Percentiles rank a stretch among this genome's conserved stretches.
Conservation (phyloP, 2,797 vertebrate species). For the Odontamblyopus rebecca region DNA sequence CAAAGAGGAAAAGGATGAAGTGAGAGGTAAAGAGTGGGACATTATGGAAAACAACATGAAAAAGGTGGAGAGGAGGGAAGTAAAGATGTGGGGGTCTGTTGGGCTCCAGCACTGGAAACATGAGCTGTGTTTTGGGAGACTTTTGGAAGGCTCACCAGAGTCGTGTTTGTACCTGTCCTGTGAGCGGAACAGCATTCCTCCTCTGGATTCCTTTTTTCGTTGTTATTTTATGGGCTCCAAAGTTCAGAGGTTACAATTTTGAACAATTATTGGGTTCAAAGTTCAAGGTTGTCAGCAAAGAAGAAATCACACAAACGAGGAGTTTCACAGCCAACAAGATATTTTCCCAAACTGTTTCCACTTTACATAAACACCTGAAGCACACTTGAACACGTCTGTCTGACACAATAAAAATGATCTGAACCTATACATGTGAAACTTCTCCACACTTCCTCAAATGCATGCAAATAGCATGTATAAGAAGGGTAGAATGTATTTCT, state of each 20-base stretch:
- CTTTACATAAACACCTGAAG: constrained; percentile 43
- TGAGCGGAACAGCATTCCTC: constrained; percentile 51
- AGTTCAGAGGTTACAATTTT: constrained; percentile 68
- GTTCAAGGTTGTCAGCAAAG: constrained; percentile 62
- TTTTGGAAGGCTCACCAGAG: constrained; percentile 26
- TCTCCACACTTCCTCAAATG: constrained; percentile 57
- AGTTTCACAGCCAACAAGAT: constrained; percentile 48
- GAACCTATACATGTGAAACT: constrained; percentile 32
- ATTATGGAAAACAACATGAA: constrained; percentile 5
- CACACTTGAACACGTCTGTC: constrained; percentile 28
- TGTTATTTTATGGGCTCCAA: constrained; percentile 55
- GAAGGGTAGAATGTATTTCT: constrained; percentile 42
- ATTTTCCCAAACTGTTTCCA: constrained; percentile 21
- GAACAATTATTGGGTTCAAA: constrained; percentile 68
- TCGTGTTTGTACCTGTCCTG: constrained; percentile 54
- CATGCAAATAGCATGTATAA: constrained; percentile 63
- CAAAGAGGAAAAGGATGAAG: constrained; percentile 46
- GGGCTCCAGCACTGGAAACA: constrained; percentile 11
- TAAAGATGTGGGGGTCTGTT: constrained; percentile 13
- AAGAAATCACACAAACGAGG: constrained; percentile 55
- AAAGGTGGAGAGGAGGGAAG: constrained; percentile 14
- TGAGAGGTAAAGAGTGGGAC: constrained; percentile 35
- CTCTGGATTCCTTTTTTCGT: constrained; percentile 38
- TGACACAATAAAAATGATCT: constrained; percentile 19
- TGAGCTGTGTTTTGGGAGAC: constrained; percentile 35